Evolutionary conservation across 2,797 vertebrate genomes (phyloP), one percentile per base, ranked within the genome.

Genomic region (Danio albolineatus): DNA sequence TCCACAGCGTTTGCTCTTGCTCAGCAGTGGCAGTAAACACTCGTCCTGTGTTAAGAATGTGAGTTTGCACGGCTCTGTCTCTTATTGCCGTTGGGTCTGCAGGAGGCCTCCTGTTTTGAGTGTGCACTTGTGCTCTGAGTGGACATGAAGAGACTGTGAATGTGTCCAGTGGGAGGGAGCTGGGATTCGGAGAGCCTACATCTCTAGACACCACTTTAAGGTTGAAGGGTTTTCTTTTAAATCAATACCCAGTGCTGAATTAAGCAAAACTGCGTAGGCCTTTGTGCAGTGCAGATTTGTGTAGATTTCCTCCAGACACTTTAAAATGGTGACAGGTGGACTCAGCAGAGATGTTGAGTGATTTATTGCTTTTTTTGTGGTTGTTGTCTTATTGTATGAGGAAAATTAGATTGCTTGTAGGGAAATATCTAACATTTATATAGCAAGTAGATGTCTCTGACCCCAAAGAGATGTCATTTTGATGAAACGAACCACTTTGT

Each of bases 121-220:
- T 81, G 72, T 56, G 70, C 78, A 69, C 85, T 83, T 48, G 21
- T 78, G 57, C 56, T 65, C 38, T 19, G 71, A 75, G 83, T 60
- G 70, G 70, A 86, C 86, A 85, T 79, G 72, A 70, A 84, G 69
- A 61, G 85, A 86, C 84, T 85, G 69, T 78, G 74, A 86, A 85
- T 85, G 41, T 69, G 79, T 73, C 38, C 36, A 12, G 16, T 21
- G 17, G 62, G 46, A 16, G 36, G 10, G 61, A 28, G 49, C 60
- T 59, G 69, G 21, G 53, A 36, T 46, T 77, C 53, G 44, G 4
- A 44, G 53, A 28, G 51, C 19, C 21, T 7, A 14, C 16, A 2
- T 69, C 53, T 77, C 46, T 48, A 57, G 57, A 19, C 44, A 7
- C 14, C 53, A 44, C 75, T 77, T 12, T n/a, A 59, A 4, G 7